Conservation (phyloP, 2,113 vertebrate species). For the Salvelinus alpinus region DNA sequence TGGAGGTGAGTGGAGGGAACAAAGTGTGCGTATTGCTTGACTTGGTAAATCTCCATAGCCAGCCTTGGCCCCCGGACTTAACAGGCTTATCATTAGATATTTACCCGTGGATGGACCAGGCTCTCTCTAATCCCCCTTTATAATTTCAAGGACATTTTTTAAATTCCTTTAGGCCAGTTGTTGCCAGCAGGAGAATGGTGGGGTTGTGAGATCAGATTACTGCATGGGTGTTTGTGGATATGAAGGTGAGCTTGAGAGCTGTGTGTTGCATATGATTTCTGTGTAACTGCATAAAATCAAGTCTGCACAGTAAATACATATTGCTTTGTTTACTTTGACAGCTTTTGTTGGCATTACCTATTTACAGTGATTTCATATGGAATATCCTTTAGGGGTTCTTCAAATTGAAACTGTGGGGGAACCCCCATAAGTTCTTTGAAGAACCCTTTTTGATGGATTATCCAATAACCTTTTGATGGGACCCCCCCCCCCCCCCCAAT, state of each 20-base stretch:
- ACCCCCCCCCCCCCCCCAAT: too few relatives aligned
- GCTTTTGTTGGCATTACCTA: too few relatives aligned
- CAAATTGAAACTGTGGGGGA: too few relatives aligned
- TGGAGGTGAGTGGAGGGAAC: constrained; percentile 58
- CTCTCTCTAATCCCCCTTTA: constrained; percentile 65
- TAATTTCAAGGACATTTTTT: constrained; percentile 70
- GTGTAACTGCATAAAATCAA: background rate
- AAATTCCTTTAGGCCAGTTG: constrained; percentile 63
- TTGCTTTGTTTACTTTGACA: too few relatives aligned
- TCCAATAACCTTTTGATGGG: too few relatives aligned
- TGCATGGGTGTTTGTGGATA: constrained; percentile 3
- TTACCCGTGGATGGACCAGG: constrained; percentile 52
- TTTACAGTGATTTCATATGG: too few relatives aligned
- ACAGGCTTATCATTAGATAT: constrained; percentile 63
- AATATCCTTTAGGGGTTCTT: too few relatives aligned
- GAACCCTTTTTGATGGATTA: too few relatives aligned
- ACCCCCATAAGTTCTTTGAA: too few relatives aligned
- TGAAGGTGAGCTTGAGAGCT: constrained; percentile 5
- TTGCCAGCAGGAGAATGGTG: constrained; percentile 39
- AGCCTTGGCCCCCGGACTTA: constrained; percentile 39
- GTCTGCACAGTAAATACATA: too few relatives aligned
- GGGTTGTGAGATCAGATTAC: background rate
- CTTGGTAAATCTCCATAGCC: constrained; percentile 62
- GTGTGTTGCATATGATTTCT: constrained; percentile 3
- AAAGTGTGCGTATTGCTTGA: constrained; percentile 60